A percentile compares a stretch with the other conserved stretches of the same genome.
phyloP scores from a whole-genome alignment of 2,888 invertebrate genomes.

The Aleiodes leptofemur region DNA sequence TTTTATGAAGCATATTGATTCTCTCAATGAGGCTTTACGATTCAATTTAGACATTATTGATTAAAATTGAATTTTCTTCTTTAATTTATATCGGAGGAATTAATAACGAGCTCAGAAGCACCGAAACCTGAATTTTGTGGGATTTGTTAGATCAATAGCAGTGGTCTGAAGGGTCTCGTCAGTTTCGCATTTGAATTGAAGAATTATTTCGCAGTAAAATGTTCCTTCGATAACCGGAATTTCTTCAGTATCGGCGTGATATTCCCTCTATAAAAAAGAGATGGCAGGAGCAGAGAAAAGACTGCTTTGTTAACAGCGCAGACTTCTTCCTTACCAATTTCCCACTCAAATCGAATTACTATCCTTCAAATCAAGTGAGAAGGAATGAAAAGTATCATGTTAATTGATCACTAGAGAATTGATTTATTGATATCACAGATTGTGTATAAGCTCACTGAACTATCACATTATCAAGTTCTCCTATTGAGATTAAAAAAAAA shows the following conservation, averaged over 20 bases:
- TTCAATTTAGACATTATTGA: conserved; percentile 41
- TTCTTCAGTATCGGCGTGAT: too few relatives aligned
- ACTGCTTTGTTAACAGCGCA: too few relatives aligned
- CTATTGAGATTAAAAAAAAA: not conserved
- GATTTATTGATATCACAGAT: conserved; percentile 23
- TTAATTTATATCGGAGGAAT: not conserved
- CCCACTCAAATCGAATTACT: too few relatives aligned
- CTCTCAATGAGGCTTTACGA: conserved; percentile 49
- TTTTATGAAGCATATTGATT: conserved; percentile 46
- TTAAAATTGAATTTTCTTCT: conserved; percentile 1
- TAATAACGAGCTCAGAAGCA: conserved; percentile 16
- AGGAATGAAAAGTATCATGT: not conserved
- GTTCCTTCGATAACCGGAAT: not conserved
- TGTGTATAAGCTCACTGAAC: not conserved
- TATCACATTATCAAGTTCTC: not conserved
- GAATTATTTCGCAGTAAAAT: not conserved
- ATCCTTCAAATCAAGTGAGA: not conserved
- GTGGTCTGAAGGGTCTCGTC: conserved; percentile 13
- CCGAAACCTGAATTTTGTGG: conserved; percentile 27
- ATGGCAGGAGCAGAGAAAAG: too few relatives aligned
- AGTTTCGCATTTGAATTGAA: not conserved
- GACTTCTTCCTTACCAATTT: too few relatives aligned
- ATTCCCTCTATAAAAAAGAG: too few relatives aligned
- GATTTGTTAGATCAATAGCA: conserved; percentile 59
- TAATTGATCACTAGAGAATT: not conserved